phyloP scores from a whole-genome alignment of 2,113 vertebrate species.

The Cryptoleucopteryx plumbea region DNA sequence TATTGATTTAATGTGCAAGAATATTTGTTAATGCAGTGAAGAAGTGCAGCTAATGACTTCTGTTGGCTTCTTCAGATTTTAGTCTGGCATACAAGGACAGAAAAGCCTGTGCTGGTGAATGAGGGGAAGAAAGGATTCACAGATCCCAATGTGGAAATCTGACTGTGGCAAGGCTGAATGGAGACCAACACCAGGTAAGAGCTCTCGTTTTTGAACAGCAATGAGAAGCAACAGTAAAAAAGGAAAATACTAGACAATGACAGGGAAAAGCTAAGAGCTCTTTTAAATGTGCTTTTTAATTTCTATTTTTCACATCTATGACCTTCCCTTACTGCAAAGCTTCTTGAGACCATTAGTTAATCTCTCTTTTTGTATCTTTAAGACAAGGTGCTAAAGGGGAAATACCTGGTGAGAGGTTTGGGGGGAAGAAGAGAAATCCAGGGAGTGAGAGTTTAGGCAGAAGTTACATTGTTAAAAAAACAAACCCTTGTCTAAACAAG shows the following conservation, averaged over 20 bases:
- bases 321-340: background rate
- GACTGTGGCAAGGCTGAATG: slow-evolving; percentile 46
- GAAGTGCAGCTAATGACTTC: slow-evolving; percentile 30
- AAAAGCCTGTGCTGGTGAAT: slow-evolving; percentile 96
- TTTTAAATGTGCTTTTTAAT: background rate
- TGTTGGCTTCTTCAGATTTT: slow-evolving; percentile 82
- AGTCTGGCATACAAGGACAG: slow-evolving; percentile 97
- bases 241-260: background rate
- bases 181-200: slow-evolving; percentile 18
- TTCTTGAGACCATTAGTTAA: background rate
- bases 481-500: background rate
- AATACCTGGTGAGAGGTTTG: background rate
- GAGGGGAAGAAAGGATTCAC: slow-evolving; percentile 99
- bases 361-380: background rate
- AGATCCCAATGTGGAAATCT: slow-evolving; percentile 95
- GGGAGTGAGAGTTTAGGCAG: background rate
- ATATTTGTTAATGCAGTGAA: slow-evolving; percentile 8
- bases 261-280: background rate
- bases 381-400: background rate
- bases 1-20: slow-evolving; percentile 39
- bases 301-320: background rate
- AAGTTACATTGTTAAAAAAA: background rate
- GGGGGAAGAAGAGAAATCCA: background rate
- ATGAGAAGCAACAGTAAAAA: background rate
- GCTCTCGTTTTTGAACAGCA: background rate